phyloP scores from a whole-genome alignment of 2,113 vertebrate species.

The Melospiza georgiana region DNA sequence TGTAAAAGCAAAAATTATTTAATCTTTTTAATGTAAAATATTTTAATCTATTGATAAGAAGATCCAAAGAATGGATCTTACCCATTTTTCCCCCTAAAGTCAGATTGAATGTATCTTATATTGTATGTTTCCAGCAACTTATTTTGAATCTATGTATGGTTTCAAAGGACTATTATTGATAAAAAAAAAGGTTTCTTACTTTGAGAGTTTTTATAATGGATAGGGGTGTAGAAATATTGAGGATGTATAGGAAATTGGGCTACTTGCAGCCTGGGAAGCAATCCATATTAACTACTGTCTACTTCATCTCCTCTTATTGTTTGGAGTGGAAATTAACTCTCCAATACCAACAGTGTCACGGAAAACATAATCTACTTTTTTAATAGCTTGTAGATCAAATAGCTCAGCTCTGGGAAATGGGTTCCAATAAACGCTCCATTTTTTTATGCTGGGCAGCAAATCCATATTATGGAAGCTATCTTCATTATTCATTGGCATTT shows the following conservation, averaged over 20 bases:
- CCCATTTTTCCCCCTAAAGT: fast-evolving
- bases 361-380: not conserved
- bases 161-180: not conserved
- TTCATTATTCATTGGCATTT: slow-evolving; percentile 46
- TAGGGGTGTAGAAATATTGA: not conserved
- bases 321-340: slow-evolving; percentile 2
- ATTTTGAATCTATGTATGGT: not conserved
- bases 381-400: not conserved
- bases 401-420: not conserved
- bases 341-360: not conserved
- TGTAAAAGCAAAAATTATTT: not conserved
- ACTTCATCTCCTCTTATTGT: not conserved
- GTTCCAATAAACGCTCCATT: slow-evolving; percentile 6
- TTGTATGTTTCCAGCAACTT: not conserved
- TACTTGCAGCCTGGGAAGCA: not conserved
- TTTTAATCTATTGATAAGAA: not conserved
- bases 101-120: not conserved
- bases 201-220: not conserved
- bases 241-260: not conserved
- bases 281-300: not conserved
- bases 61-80: not conserved
- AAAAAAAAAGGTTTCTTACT: not conserved
- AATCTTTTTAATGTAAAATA: not conserved
- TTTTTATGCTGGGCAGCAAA: slow-evolving; percentile 9
- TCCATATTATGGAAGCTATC: not conserved